Evolutionary conservation across 2,888 invertebrate genomes (phyloP).

Genomic region (Ethmia dodecea): DNA sequence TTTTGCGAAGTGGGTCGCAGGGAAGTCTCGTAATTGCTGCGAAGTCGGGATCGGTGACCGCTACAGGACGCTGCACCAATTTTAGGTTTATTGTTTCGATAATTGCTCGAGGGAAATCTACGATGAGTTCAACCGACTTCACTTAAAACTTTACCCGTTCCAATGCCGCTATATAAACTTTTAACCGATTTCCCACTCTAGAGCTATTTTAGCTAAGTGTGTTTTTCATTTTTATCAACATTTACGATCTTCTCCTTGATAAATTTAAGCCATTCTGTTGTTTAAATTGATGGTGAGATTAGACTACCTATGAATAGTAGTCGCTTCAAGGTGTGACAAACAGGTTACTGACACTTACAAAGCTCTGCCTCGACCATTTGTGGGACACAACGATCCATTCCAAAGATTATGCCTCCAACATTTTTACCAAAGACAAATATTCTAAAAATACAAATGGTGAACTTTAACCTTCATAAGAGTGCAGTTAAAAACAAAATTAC

Average conservation of each 20-base stretch:
- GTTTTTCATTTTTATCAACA: constrained; percentile 8
- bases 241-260: constrained; percentile 1
- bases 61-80: constrained; percentile 61
- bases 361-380: constrained; percentile 2
- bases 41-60: constrained; percentile 62
- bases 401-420: constrained; percentile 6
- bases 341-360: constrained; percentile 15
- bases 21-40: constrained; percentile 60
- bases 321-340: constrained; percentile 12
- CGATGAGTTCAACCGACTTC: constrained; percentile 39
- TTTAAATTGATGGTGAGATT: constrained; percentile 8
- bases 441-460: constrained; percentile 43
- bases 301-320: constrained; percentile 6
- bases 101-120: constrained; percentile 63
- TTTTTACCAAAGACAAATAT: constrained; percentile 28
- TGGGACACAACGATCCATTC: constrained; percentile 7
- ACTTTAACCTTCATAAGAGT: constrained; percentile 49
- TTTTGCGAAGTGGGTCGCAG: constrained; percentile 61
- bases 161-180: constrained; percentile 33
- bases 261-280: background rate
- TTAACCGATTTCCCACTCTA: constrained; percentile 9
- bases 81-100: constrained; percentile 73
- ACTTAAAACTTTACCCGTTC: constrained; percentile 40
- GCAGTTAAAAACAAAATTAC: constrained; percentile 37
- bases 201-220: constrained; percentile 7